A percentile compares a stretch with the other conserved stretches of the same genome.
Evolutionary conservation across 2,113 vertebrate genomes (phyloP).

Genomic region (Mus pahari): DNA sequence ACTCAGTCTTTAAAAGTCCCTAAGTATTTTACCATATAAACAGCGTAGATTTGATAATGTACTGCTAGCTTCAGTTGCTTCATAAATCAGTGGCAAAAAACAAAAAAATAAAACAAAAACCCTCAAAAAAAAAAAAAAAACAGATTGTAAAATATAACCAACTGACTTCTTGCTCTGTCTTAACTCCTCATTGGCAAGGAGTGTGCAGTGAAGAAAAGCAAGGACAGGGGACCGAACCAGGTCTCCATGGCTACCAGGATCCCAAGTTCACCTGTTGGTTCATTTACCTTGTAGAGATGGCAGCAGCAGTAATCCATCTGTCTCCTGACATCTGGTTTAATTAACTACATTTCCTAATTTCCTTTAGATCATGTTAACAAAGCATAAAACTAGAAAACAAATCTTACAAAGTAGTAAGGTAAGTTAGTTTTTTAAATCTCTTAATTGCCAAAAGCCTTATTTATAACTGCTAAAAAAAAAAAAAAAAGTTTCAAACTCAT

Average conservation of each 20-base stretch:
- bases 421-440: constrained; percentile 40
- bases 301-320: neutral
- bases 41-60: constrained; percentile 37
- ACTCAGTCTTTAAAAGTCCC: constrained; percentile 49
- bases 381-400: neutral
- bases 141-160: constrained; percentile 27
- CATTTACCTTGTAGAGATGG: neutral
- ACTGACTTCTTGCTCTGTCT: constrained; percentile 28
- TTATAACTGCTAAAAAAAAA: constrained; percentile 37
- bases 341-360: constrained; percentile 8
- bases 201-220: neutral
- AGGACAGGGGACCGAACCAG: neutral
- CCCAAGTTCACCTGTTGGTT: neutral
- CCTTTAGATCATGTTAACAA: constrained; percentile 47
- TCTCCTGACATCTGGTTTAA: neutral
- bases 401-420: constrained; percentile 5
- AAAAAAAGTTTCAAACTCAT: constrained; percentile 18
- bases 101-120: neutral
- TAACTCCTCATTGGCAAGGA: neutral
- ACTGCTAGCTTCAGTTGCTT: neutral
- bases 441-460: constrained; percentile 42
- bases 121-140: neutral
- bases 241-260: neutral
- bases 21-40: constrained; percentile 27
- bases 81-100: constrained; percentile 42